Conservation (phyloP, 2,113 vertebrate genomes). For the Lampris incognitus region DNA sequence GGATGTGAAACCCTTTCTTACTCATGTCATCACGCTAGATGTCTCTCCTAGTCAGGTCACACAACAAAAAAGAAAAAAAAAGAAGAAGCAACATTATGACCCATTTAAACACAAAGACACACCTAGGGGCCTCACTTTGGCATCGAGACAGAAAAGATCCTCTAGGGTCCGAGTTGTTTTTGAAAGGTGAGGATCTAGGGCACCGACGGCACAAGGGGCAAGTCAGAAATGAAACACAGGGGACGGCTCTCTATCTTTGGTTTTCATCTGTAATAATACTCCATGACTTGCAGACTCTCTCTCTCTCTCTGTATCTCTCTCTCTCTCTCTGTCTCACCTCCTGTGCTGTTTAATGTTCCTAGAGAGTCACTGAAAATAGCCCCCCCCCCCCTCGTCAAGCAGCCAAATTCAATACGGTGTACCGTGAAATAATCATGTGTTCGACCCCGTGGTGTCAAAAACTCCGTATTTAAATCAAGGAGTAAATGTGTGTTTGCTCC, state of each 20-base stretch:
- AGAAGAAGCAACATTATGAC: slow-evolving; percentile 39
- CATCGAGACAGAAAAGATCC: slow-evolving; percentile 42
- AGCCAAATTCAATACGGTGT: neutral
- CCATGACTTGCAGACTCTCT: slow-evolving; percentile 7
- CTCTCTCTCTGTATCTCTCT: neutral
- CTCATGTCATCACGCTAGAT: neutral
- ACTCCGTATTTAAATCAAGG: slow-evolving; percentile 19
- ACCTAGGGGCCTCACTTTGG: slow-evolving; percentile 60
- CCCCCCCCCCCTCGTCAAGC: slow-evolving; percentile 17
- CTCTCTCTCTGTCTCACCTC: slow-evolving; percentile 7
- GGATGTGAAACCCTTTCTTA: slow-evolving; percentile 22
- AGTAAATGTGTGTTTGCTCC: slow-evolving; percentile 18
- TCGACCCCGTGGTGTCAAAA: neutral
- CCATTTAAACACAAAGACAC: slow-evolving; percentile 69
- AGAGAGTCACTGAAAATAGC: slow-evolving; percentile 22
- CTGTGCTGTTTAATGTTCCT: slow-evolving; percentile 9
- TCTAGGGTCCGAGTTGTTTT: slow-evolving; percentile 18
- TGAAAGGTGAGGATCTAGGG: slow-evolving; percentile 23
- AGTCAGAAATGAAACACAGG: slow-evolving; percentile 31
- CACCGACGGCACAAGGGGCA: slow-evolving; percentile 29
- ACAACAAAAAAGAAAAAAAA: slow-evolving; percentile 13
- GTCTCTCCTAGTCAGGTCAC: slow-evolving; percentile 58
- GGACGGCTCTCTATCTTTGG: neutral
- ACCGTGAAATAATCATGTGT: neutral
- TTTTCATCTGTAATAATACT: slow-evolving; percentile 9